These are phyloP conservation scores for Stramonita haemastoma DNA, from an alignment of 2,888 invertebrate genomes.

Conservation along the genomic window DNA sequence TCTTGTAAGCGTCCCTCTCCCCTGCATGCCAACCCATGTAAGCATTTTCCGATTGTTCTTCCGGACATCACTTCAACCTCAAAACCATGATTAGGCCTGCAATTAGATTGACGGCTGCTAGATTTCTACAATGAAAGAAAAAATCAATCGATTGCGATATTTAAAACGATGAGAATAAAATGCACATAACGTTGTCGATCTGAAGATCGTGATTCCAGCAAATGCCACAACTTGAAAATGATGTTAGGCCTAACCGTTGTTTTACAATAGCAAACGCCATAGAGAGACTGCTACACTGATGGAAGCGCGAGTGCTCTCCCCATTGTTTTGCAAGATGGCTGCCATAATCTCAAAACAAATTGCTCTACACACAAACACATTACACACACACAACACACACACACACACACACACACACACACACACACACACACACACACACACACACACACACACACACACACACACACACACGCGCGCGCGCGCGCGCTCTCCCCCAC, in stretches of 20 bases:
- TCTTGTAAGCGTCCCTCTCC: too few species aligned
- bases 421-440: too few species aligned
- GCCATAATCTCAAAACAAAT: not conserved
- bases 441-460: too few species aligned
- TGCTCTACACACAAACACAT: not conserved
- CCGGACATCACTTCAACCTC: not conserved
- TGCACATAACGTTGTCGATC: not conserved
- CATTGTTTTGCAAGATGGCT: constrained; percentile 18
- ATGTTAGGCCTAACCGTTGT: not conserved
- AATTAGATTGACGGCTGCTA: too few species aligned
- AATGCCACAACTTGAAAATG: not conserved
- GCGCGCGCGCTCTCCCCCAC: too few species aligned
- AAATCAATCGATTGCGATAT: not conserved
- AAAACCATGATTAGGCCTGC: too few species aligned
- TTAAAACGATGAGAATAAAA: not conserved
- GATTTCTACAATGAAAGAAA: too few species aligned
- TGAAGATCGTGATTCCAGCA: not conserved
- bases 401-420: too few species aligned
- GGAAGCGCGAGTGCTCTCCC: not conserved
- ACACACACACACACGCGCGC: too few species aligned
- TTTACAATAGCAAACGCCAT: too few species aligned
- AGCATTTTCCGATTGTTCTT: not conserved
- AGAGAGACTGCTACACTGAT: not conserved
- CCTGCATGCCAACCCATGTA: not conserved
- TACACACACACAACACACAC: too few species aligned